Evolutionary conservation across 2,113 vertebrate genomes (phyloP).

Genomic region (Bucco capensis): DNA sequence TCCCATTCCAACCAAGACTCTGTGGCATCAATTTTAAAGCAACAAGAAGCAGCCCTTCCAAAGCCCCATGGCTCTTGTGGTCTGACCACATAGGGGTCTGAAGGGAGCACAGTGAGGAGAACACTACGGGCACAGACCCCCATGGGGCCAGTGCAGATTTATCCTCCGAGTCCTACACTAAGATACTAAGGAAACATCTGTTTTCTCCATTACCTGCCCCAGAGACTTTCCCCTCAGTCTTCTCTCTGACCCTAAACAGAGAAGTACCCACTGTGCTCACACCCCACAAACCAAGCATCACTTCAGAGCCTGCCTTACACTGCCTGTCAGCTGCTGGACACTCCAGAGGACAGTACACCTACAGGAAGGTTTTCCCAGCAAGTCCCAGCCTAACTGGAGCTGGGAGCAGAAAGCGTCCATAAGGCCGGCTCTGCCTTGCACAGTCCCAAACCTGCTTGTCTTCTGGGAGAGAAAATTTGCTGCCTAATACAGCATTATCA

Average conservation of each 20-base stretch:
- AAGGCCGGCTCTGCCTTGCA: no score
- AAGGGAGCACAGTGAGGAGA: background rate
- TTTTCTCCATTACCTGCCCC: background rate
- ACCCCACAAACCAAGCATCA: background rate
- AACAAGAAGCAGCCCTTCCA: background rate
- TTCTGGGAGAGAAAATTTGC: background rate
- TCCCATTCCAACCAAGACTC: background rate
- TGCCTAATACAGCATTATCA: background rate
- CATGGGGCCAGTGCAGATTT: background rate
- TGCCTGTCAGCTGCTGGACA: background rate
- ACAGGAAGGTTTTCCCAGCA: fast-evolving
- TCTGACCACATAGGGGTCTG: fast-evolving
- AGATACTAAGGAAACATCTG: background rate
- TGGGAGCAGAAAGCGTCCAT: background rate
- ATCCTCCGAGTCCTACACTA: fast-evolving
- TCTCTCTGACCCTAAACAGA: background rate
- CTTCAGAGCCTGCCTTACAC: background rate
- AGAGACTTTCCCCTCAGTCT: background rate
- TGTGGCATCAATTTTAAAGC: background rate
- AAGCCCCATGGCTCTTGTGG: background rate
- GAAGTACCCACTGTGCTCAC: fast-evolving
- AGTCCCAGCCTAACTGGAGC: background rate
- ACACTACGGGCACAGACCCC: fast-evolving
- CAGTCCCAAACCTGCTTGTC: background rate
- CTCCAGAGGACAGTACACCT: background rate